A percentile compares a stretch with the other conserved stretches of the same genome.
phyloP scores from a whole-genome alignment of 1,140 invertebrate genomes.

The Pogonus chalceus region DNA sequence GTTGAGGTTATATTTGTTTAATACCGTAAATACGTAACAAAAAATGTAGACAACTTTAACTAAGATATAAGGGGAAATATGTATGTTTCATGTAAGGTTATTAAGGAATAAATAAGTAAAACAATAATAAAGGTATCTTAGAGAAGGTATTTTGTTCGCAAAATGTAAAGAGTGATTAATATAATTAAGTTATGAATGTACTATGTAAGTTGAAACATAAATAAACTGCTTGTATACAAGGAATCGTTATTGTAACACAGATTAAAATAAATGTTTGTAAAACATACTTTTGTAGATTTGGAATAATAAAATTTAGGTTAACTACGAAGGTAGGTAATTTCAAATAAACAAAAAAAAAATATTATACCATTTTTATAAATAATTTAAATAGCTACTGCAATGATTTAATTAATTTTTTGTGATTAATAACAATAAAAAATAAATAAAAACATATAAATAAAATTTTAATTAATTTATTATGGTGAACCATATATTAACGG shows the following conservation, averaged over 20 bases:
- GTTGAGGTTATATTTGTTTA: background rate
- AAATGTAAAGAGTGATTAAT: constrained; percentile 17
- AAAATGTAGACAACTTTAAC: constrained; percentile 8
- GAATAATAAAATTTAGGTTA: too few species aligned
- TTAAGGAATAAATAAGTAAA: constrained; percentile 9
- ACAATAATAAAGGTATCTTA: constrained; percentile 17
- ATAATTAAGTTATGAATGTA: constrained; percentile 23
- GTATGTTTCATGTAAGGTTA: constrained; percentile 16
- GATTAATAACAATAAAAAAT: too few species aligned
- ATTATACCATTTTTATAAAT: too few species aligned
- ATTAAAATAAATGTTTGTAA: too few species aligned
- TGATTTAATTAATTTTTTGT: too few species aligned
- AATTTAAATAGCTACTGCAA: too few species aligned
- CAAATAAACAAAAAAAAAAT: too few species aligned
- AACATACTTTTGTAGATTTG: too few species aligned
- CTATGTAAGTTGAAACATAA: constrained; percentile 18
- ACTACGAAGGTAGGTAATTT: too few species aligned
- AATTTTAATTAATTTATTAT: too few species aligned
- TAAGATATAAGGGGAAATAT: constrained; percentile 16
- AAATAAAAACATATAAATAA: too few species aligned
- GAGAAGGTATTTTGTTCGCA: constrained; percentile 16
- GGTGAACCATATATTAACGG: too few species aligned
- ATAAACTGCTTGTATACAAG: constrained; percentile 27
- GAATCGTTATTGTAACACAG: background rate
- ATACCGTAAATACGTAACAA: background rate